Percentiles rank a stretch among this genome's conserved stretches.
phyloP scores from a whole-genome alignment of 64 coral and sea anemone genomes.

The Hydrozoanthus tunicans region DNA sequence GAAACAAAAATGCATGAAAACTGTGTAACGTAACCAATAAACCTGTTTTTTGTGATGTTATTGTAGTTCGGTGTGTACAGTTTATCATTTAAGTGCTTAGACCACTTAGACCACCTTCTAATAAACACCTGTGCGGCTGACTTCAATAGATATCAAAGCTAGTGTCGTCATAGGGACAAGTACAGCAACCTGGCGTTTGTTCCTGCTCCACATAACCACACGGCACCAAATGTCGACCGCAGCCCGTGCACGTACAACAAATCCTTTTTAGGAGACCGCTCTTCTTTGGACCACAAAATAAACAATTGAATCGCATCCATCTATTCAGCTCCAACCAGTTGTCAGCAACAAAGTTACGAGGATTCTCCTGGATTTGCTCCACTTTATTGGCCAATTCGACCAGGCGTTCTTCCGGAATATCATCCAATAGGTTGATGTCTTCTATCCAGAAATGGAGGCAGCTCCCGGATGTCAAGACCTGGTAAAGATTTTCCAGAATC shows the following conservation, averaged over 20 bases:
- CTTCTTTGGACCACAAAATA: not conserved
- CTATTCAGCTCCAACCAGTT: constrained; percentile 11
- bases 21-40: no score
- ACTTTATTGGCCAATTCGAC: not conserved
- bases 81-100: no score
- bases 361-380: not conserved
- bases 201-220: not conserved
- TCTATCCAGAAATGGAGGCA: constrained; percentile 35
- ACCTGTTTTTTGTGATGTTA: no score
- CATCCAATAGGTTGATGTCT: not conserved
- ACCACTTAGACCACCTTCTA: no score
- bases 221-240: not conserved
- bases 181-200: not conserved
- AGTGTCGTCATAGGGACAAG: constrained; percentile 4
- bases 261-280: no score
- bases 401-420: not conserved
- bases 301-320: not conserved
- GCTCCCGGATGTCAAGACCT: not conserved
- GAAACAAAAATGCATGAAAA: no score
- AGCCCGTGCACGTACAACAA: not conserved
- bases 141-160: not conserved
- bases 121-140: no score
- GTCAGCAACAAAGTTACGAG: not conserved
- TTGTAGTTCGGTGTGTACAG: no score
- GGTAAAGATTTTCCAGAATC: not conserved